Percentiles rank a stretch among this genome's conserved stretches.
phyloP scores from a whole-genome alignment of 2,113 vertebrate genomes.

The Alethe castanea region DNA sequence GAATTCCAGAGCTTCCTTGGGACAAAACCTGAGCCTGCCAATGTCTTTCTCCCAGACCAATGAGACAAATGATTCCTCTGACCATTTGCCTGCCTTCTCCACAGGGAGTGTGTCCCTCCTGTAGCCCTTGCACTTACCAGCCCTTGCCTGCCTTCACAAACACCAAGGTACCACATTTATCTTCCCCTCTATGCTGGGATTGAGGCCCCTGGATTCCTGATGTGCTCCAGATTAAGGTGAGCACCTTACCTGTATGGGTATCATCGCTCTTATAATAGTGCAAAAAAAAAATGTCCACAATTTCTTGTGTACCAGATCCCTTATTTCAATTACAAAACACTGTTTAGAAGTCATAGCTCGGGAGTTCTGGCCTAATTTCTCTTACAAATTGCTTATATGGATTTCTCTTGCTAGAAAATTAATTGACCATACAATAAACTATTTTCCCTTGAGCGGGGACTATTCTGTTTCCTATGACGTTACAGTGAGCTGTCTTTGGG shows the following conservation, averaged over 20 bases:
- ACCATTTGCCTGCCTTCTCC: background rate
- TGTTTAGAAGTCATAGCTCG: background rate
- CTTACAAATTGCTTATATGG: background rate
- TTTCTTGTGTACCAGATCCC: background rate
- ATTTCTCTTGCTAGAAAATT: conserved; percentile 36
- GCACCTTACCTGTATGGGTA: background rate
- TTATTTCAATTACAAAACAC: background rate
- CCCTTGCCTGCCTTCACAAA: background rate
- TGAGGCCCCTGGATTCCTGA: accelerated
- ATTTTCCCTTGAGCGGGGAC: conserved; percentile 34
- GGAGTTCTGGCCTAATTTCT: conserved; percentile 23
- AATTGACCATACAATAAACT: conserved; percentile 40
- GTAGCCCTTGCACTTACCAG: background rate
- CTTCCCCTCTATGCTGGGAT: background rate
- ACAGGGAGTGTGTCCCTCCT: background rate
- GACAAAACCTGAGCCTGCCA: accelerated
- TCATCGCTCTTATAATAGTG: background rate
- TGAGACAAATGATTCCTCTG: background rate
- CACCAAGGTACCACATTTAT: background rate
- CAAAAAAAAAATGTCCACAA: background rate
- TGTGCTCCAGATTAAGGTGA: background rate
- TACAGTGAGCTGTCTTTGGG: conserved; percentile 56
- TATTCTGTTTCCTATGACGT: conserved; percentile 42
- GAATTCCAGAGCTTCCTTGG: background rate
- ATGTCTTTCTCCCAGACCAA: background rate